A percentile compares a stretch with the other conserved stretches of the same genome.
These are phyloP conservation scores for Oncorhynchus tshawytscha DNA, from an alignment of 2,113 vertebrate species.

Conservation along the genomic window DNA sequence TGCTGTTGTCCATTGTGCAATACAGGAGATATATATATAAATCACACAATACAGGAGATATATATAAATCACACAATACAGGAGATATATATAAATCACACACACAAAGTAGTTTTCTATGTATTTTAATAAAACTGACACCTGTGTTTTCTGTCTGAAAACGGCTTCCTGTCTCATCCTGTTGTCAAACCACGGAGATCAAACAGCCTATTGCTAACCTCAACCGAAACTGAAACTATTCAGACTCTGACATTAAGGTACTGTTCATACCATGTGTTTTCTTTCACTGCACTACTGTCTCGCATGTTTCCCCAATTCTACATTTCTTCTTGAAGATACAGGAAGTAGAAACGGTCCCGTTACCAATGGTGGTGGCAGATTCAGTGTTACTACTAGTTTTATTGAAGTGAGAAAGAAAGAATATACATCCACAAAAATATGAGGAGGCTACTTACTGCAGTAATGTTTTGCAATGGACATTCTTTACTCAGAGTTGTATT, in stretches of 20 bases:
- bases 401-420: not conserved
- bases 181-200: conserved; percentile 31
- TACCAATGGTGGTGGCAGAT: conserved; percentile 30
- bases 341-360: conserved; percentile 34
- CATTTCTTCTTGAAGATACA: conserved; percentile 26
- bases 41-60: conserved; percentile 46
- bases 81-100: conserved; percentile 32
- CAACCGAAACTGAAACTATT: not conserved
- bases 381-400: conserved; percentile 32
- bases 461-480: conserved; percentile 53
- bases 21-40: conserved; percentile 61
- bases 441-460: conserved; percentile 30
- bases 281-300: conserved; percentile 41
- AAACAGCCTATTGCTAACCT: not conserved
- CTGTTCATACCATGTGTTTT: conserved; percentile 49
- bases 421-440: conserved; percentile 20
- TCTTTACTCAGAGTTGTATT: conserved; percentile 47
- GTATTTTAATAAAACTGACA: conserved; percentile 85
- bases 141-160: conserved; percentile 75
- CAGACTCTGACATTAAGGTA: conserved; percentile 22
- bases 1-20: conserved; percentile 75
- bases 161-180: conserved; percentile 68
- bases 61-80: no score
- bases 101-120: conserved; percentile 81
- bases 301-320: conserved; percentile 51